phyloP scores from a whole-genome alignment of 1,140 invertebrate species.

The Apocrypta bakeri region DNA sequence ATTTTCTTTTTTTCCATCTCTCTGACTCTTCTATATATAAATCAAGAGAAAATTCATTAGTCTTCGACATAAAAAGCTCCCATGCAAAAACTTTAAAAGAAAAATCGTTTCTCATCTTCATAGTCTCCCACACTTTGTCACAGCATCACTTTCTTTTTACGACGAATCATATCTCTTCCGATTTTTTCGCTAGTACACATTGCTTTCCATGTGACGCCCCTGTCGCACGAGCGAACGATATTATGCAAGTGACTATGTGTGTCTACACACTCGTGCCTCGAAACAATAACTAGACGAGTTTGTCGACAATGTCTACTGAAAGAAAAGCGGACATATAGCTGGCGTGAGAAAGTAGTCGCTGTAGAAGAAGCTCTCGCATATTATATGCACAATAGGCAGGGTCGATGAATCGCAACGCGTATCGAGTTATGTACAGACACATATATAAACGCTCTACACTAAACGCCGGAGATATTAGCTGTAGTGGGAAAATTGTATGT shows the following conservation, averaged over 20 bases:
- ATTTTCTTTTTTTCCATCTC: too few species aligned
- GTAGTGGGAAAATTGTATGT: neutral
- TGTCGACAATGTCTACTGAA: too few species aligned
- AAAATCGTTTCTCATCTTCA: neutral
- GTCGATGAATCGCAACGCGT: neutral
- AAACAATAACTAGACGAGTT: neutral
- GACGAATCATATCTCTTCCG: neutral
- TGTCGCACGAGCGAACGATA: too few species aligned
- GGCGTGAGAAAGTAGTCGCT: neutral
- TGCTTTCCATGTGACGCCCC: neutral
- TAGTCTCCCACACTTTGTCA: conserved; percentile 1
- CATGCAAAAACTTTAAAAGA: neutral
- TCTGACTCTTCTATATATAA: too few species aligned
- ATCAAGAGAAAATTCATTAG: too few species aligned
- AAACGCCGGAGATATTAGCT: neutral
- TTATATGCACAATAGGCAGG: neutral
- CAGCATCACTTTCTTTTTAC: neutral
- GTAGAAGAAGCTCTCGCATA: neutral
- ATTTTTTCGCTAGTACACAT: neutral
- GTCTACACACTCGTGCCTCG: neutral
- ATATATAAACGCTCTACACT: neutral
- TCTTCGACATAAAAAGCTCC: neutral
- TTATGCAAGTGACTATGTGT: neutral
- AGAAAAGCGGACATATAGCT: neutral
- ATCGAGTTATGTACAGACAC: neutral